Evolutionary conservation across 2,113 vertebrate genomes (phyloP).

Genomic region (Glaucomys volans): DNA sequence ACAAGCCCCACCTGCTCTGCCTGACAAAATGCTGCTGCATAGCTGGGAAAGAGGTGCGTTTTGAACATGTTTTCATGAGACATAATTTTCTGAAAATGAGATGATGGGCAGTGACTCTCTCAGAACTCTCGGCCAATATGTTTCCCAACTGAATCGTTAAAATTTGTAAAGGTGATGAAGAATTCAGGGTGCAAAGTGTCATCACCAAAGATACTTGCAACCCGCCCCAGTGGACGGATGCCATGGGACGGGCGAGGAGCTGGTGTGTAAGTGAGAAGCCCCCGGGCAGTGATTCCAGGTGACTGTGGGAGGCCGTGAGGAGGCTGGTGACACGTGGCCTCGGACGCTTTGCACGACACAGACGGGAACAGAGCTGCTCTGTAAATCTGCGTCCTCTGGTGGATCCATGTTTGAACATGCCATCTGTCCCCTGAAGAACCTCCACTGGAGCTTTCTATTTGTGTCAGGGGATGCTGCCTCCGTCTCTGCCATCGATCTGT

Average conservation of each 20-base stretch:
- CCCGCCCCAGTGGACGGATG: not conserved
- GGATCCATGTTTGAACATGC: not conserved
- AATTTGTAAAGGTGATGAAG: not conserved
- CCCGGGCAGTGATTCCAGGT: not conserved
- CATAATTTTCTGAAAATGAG: not conserved
- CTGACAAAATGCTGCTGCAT: too few relatives aligned
- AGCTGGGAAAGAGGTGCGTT: not conserved
- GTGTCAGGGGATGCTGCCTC: too few relatives aligned
- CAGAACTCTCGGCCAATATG: not conserved
- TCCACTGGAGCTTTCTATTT: not conserved
- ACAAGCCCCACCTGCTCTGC: too few relatives aligned
- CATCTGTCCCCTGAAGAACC: not conserved
- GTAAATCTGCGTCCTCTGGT: too few relatives aligned
- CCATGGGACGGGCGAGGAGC: accelerated
- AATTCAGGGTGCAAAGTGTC: not conserved
- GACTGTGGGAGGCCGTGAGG: too few relatives aligned
- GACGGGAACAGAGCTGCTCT: not conserved
- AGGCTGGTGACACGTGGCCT: not conserved
- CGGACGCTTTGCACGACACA: not conserved
- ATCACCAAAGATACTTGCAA: not conserved
- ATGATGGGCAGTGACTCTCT: not conserved
- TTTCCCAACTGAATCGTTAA: not conserved
- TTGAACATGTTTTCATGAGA: not conserved
- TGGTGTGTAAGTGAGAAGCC: too few relatives aligned
- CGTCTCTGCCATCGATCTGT: accelerated